phyloP scores from a whole-genome alignment of 2,888 invertebrate genomes.

The Eucera pruinosa region DNA sequence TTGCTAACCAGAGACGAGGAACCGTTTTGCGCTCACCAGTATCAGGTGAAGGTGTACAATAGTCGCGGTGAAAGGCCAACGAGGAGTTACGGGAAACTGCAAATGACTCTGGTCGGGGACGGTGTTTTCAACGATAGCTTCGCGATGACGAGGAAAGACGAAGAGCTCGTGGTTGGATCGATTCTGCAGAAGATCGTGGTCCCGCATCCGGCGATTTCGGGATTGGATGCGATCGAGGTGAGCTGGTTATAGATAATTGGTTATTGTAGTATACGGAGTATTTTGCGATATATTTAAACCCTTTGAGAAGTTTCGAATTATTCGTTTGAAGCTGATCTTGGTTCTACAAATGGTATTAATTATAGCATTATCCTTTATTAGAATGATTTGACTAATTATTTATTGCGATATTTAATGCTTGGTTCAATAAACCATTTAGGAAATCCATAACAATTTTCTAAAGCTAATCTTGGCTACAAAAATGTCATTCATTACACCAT shows the following conservation, averaged over 20 bases:
- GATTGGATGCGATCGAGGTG: conserved; percentile 85
- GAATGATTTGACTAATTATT: no score
- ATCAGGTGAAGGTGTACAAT: conserved; percentile 90
- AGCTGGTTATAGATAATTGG: not conserved
- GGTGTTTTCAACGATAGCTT: conserved; percentile 95
- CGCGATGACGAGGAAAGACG: conserved; percentile 93
- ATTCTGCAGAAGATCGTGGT: conserved; percentile 93
- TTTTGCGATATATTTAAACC: no score
- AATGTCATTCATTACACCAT: no score
- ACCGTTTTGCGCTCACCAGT: conserved; percentile 97
- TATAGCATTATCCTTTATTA: no score
- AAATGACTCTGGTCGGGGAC: conserved; percentile 92
- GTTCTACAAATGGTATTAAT: no score
- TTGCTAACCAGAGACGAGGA: conserved; percentile 95
- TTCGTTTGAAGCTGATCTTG: no score
- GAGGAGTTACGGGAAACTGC: conserved; percentile 90
- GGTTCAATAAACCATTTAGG: no score
- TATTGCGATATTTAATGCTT: no score
- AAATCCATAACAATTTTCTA: no score
- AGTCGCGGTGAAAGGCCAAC: conserved; percentile 88
- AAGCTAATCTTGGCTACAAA: no score
- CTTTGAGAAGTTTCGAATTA: no score
- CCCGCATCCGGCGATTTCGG: conserved; percentile 93
- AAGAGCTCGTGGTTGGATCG: conserved; percentile 89
- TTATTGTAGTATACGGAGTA: no score